phyloP scores from a whole-genome alignment of 30 jellyfish, hydroid and myxozoan genomes.

The Hydractinia symbiolongicarpus region DNA sequence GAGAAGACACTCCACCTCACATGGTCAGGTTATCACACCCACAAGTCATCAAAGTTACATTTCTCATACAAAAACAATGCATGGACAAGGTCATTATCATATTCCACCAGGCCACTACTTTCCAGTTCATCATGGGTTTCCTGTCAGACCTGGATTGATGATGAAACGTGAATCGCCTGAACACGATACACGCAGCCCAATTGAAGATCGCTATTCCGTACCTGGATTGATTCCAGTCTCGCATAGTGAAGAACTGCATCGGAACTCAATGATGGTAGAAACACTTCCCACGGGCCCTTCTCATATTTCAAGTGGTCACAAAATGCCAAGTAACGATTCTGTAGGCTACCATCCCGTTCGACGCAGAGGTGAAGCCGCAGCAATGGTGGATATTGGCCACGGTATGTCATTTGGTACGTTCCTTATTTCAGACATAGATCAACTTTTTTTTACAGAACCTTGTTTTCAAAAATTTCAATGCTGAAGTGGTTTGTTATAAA shows the following conservation, averaged over 20 bases:
- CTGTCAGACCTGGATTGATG: slow-evolving; percentile 16
- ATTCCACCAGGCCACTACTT: slow-evolving; percentile 30
- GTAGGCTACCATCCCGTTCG: slow-evolving; percentile 87
- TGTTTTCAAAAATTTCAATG: background rate
- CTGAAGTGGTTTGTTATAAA: background rate
- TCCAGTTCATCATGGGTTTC: slow-evolving; percentile 39
- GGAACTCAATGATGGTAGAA: slow-evolving; percentile 19
- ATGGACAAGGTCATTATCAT: slow-evolving; percentile 32
- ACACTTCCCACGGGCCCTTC: slow-evolving; percentile 34
- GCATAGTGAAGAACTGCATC: slow-evolving; percentile 26
- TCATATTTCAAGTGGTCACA: slow-evolving; percentile 6
- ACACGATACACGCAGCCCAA: slow-evolving; percentile 62
- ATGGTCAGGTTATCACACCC: slow-evolving; percentile 4
- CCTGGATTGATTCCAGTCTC: slow-evolving; percentile 47
- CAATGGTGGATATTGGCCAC: slow-evolving; percentile 96
- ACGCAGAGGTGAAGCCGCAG: slow-evolving; percentile 99
- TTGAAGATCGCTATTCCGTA: slow-evolving; percentile 47
- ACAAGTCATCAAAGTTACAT: slow-evolving; percentile 3
- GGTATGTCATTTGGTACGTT: slow-evolving; percentile 44
- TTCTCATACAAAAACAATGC: slow-evolving; percentile 27
- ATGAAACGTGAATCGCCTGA: slow-evolving; percentile 47
- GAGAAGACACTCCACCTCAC: slow-evolving; percentile 15
- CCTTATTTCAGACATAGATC: background rate
- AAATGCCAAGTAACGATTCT: slow-evolving; percentile 12
- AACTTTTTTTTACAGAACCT: background rate